Percentiles rank a stretch among this genome's conserved stretches.
Evolutionary conservation across 1,140 invertebrate genomes (phyloP).

Genomic region (Hormaphis cornu): DNA sequence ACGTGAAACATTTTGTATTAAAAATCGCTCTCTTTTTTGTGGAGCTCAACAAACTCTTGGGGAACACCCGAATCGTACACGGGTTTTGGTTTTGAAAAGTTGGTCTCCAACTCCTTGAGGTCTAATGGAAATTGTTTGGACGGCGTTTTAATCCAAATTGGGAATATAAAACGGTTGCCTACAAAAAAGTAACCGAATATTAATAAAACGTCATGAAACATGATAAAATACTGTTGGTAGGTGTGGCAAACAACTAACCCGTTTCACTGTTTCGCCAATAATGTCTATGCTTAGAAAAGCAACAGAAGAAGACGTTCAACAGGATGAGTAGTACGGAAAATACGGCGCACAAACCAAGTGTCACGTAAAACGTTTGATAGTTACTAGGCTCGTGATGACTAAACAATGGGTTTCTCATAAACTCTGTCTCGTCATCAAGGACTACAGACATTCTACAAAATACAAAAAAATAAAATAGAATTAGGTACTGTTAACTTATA

Average conservation of each 20-base stretch:
- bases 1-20: slow-evolving; percentile 59
- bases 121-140: slow-evolving; percentile 73
- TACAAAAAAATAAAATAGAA: too few relatives aligned
- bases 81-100: slow-evolving; percentile 39
- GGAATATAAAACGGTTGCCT: slow-evolving; percentile 74
- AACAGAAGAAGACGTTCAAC: slow-evolving; percentile 65
- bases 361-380: slow-evolving; percentile 66
- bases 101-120: slow-evolving; percentile 57
- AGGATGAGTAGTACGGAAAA: slow-evolving; percentile 58
- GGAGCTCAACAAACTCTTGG: slow-evolving; percentile 56
- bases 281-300: slow-evolving; percentile 63
- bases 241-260: slow-evolving; percentile 43
- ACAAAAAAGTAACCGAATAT: slow-evolving; percentile 37
- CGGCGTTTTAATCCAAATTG: slow-evolving; percentile 70
- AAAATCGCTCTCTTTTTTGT: slow-evolving; percentile 72
- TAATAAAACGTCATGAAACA: neutral
- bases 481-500: too few relatives aligned
- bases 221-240: neutral
- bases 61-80: slow-evolving; percentile 38
- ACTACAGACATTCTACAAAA: slow-evolving; percentile 28
- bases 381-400: slow-evolving; percentile 53
- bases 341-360: slow-evolving; percentile 63
- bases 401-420: slow-evolving; percentile 56
- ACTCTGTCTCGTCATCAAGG: slow-evolving; percentile 55
- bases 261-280: slow-evolving; percentile 77